phyloP scores from a whole-genome alignment of 2,888 invertebrate genomes.

The Erpobdella octoculata region DNA sequence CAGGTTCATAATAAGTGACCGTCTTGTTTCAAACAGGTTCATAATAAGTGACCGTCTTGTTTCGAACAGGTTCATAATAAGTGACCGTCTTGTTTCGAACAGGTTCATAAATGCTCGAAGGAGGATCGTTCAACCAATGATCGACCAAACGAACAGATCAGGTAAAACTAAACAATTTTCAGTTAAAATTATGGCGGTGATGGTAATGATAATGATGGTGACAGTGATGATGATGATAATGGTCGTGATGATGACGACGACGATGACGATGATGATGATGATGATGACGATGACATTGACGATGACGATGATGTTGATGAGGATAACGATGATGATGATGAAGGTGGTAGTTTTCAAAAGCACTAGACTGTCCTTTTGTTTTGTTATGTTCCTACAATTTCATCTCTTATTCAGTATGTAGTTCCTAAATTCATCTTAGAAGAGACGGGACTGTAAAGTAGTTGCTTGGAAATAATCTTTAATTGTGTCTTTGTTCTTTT shows the following conservation, averaged over 20 bases:
- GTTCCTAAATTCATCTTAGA: no score
- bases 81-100: conserved; percentile 25
- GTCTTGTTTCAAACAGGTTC: background rate
- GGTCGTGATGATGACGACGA: conserved; percentile 21
- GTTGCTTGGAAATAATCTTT: no score
- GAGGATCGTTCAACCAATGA: conserved; percentile 99
- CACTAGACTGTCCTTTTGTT: no score
- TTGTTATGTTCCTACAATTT: no score
- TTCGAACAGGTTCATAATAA: background rate
- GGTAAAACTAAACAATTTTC: conserved; percentile 57
- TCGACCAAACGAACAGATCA: conserved; percentile 99
- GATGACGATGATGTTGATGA: conserved; percentile 14
- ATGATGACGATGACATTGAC: conserved; percentile 22
- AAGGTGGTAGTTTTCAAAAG: conserved; percentile 3
- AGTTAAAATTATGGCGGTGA: background rate
- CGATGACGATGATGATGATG: conserved; percentile 22
- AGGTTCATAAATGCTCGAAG: conserved; percentile 99
- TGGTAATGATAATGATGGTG: background rate
- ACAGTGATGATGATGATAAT: no score
- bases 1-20: background rate
- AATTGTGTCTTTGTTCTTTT: no score
- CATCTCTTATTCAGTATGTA: no score
- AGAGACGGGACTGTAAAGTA: no score
- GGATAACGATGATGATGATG: conserved; percentile 14
- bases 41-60: background rate